phyloP scores from a whole-genome alignment of 2,113 vertebrate species.

The Dendropsophus ebraccatus region DNA sequence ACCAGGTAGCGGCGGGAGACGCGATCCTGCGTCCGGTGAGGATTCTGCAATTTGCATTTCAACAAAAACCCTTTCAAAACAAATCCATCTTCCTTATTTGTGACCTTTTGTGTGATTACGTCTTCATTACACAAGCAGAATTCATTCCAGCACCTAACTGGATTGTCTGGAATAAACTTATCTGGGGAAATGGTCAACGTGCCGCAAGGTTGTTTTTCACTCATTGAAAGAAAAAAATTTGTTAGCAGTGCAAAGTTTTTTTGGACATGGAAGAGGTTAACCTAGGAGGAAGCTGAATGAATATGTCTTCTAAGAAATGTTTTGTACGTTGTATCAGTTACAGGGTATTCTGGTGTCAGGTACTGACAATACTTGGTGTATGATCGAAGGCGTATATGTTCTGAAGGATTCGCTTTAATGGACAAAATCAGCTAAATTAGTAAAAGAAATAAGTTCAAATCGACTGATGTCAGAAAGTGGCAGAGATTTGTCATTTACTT shows the following conservation, averaged over 20 bases:
- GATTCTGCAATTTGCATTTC: slow-evolving; percentile 7
- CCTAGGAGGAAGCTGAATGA: not conserved
- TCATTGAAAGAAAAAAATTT: too few species aligned
- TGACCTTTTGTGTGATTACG: not conserved
- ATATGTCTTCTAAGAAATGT: too few species aligned
- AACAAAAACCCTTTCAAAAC: slow-evolving; percentile 10
- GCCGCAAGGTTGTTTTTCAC: not conserved
- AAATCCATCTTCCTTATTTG: not conserved
- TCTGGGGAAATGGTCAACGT: not conserved
- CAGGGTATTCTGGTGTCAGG: too few species aligned
- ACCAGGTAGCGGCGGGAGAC: not conserved
- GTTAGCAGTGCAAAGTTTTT: not conserved
- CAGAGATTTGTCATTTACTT: too few species aligned
- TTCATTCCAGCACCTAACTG: not conserved
- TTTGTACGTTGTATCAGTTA: too few species aligned
- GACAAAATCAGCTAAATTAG: too few species aligned
- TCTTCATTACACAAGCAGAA: slow-evolving; percentile 12
- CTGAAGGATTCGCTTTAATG: too few species aligned
- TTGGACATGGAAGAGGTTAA: not conserved
- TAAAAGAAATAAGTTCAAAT: too few species aligned
- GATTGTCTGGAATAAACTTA: not conserved
- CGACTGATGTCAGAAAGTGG: too few species aligned
- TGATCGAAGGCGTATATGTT: too few species aligned
- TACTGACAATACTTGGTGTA: too few species aligned
- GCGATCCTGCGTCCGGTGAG: not conserved